phyloP scores from a whole-genome alignment of 2,113 vertebrate species.

The Pleuronectes platessa region DNA sequence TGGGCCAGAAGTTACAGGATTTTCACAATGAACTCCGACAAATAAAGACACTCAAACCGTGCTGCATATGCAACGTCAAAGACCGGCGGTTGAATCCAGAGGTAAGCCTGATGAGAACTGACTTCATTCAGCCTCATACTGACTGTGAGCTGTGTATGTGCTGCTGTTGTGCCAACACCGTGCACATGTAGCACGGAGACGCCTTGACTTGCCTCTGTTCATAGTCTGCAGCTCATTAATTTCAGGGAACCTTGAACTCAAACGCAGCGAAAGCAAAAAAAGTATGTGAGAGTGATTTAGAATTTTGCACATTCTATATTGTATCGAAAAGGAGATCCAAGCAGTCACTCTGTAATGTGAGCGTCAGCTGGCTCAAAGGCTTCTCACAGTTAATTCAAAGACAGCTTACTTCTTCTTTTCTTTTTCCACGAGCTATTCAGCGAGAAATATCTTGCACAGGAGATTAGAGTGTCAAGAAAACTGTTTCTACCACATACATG shows the following conservation, averaged over 20 bases:
- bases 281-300: constrained; percentile 10
- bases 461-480: constrained; percentile 3
- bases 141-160: constrained; percentile 8
- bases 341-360: constrained; percentile 35
- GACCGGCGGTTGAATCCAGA: neutral
- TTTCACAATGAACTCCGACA: neutral
- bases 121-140: constrained; percentile 37
- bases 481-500: constrained; percentile 9
- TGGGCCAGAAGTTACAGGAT: neutral
- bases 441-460: neutral
- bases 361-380: constrained; percentile 52
- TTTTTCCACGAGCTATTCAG: neutral
- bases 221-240: constrained; percentile 38
- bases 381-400: constrained; percentile 53
- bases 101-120: constrained; percentile 5
- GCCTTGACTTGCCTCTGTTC: constrained; percentile 12
- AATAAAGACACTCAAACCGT: neutral
- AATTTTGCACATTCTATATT: constrained; percentile 39
- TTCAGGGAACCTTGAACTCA: constrained; percentile 14
- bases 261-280: neutral
- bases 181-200: neutral
- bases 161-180: neutral
- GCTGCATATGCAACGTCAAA: neutral
- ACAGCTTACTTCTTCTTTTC: constrained; percentile 6
- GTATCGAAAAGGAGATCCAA: constrained; percentile 1